Evolutionary conservation across 2,797 vertebrate species (phyloP), one percentile per base, ranked within the genome.

Genomic region (Onychomys leucogaster): DNA sequence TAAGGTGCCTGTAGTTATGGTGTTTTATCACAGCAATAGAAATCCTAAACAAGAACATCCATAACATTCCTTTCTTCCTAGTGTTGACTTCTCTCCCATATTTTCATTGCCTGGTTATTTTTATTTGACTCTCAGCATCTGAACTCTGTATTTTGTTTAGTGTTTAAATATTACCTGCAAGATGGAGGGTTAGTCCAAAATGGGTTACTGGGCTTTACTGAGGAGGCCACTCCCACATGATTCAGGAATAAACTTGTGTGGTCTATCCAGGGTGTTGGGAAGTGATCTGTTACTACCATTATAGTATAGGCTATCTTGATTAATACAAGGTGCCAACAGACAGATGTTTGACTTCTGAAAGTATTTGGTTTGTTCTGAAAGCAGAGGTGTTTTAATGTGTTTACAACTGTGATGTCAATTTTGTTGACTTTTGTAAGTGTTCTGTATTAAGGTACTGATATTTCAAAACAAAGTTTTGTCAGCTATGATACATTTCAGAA

Each of bases 281-380:
- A 94, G 55, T 67, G 23, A 83, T 19, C 41, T 67, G 10, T 67
- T 29, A 59, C 29, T 27, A 21, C 25, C 57, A 46, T 1, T n/a
- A 34, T 29, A 7, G n/a, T 57, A 85, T 41, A 80, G 11, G 6
- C 76, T 84, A 12, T 69, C 14, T 80, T 67, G n/a, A 87, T 23
- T 90, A 59, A 52, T 41, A 59, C 41, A 37, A 52, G 57, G 76
- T 78, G n/a, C 4, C 32, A 52, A 61, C 27, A 43, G 5, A 12
- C 49, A 37, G 55, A 57, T 93, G 67, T 90, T 93, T n/a, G 21
- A 78, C 52, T 96, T 77, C 63, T n/a, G 52, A 78, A 80, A 83
- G 73, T 57, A 87, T 21, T 82, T 55, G 49, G 27, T 63, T 86
- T 90, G 37, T 86, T 94, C 94, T 88, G 76, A 76, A 92, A 94